Evolutionary conservation across 2,888 invertebrate genomes (phyloP), one percentile per base, ranked within the genome.

Genomic region (Catocala fraxini): DNA sequence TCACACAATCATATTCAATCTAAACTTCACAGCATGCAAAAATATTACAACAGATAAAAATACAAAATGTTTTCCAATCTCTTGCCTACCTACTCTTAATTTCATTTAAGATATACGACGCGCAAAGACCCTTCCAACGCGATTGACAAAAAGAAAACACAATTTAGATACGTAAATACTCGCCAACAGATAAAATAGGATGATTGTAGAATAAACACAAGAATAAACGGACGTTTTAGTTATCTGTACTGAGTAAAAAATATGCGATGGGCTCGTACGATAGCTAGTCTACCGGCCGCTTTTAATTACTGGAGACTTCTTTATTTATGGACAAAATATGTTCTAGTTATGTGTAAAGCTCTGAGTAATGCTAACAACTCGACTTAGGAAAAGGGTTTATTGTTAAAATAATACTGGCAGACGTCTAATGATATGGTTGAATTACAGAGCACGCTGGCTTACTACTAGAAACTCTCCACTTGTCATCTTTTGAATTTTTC

Each of bases 321-420:
- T 71, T 75, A 74, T 77, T 77, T 75, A 75, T 67, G 62, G 59
- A 71, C 65, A 62, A 47, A 71, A 56, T 59, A 73, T 65, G 54
- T 48, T 59, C 45, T 34, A n/a, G 34, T 45, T 71, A 61, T 65
- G 59, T 15, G 25, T 25, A 25, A 25, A 11, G n/a, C n/a, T 12
- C 12, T n/a, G n/a, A 6, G 45, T 45, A 13, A 45, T 12, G 7
- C 46, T 46, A 25, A 25, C 11, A 46, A 15, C 15, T 46, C 15
- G 46, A 46, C 46, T 46, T 46, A 15, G 13, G 45, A 5, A 12
- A 15, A 10, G 3, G 4, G 1, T 15, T 46, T 46, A 25, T 34
- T 34, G 25, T 34, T 33, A 48, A 10, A 39, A 39, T 39, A 39
- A 39, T 39, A 39, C 35, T 39, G 35, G 7, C 35, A 39, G 6